Base-by-base conservation (phyloP, 2,888 invertebrate species). In the Synergus japonicus region DNA sequence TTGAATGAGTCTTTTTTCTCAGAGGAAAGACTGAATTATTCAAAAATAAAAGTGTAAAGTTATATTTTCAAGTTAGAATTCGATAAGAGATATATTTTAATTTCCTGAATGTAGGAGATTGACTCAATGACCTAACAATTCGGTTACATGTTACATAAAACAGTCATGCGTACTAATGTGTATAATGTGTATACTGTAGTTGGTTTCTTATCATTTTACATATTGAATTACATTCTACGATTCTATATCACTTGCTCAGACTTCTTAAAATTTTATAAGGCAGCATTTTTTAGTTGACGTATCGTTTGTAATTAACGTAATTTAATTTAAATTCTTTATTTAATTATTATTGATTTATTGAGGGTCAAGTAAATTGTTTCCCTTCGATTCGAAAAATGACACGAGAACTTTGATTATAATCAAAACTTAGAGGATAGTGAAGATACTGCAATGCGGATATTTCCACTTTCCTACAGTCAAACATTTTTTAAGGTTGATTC, bases 381-480 rank as follows among this genome's bases (percentile, higher is more conserved):
- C 2, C 9, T n/a, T n/a, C n/a, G 15, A n/a, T 8, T 0, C 29
- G 29, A 29, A 5, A n/a, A 54, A 8, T 54, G n/a, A n/a, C n/a
- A 9, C n/a, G 54, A 54, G n/a, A n/a, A 54, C 54, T 54, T 54
- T 8, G 54, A 54, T 54, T n/a, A 54, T 8, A 9, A 54, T n/a
- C 54, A 54, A n/a, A 54, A 54, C n/a, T n/a, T 9, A 54, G n/a
- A 54, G n/a, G n/a, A 54, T n/a, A 1, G n/a, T 54, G 54, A 54
- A 54, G 8, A 3, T 67, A n/a, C 44, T 44, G 67, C 67, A 67
- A 67, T 67, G 67, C 67, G 18, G 44, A 66, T 18, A 66, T 66
- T 54, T n/a, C n/a, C 2, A n/a, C 54, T 54, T 46, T 54, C 54
- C n/a, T n/a, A 54, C 29, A 54, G 9, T 9, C 3, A n/a, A 3